Evolutionary conservation across 2,888 invertebrate genomes (phyloP).

Genomic region (Coleophora deauratella): DNA sequence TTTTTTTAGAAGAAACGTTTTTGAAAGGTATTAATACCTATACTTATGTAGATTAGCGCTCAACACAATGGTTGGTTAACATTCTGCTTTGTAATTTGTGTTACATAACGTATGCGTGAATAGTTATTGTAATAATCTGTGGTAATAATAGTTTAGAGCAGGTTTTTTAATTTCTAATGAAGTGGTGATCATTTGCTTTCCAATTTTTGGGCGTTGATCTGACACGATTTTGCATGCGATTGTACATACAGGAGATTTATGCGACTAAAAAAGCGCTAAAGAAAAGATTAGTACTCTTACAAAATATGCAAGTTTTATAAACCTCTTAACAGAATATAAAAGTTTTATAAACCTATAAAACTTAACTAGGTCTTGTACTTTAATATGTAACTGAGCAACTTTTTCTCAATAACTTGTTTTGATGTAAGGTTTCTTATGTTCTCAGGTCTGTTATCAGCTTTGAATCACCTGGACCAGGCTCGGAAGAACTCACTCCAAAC

Average conservation of each 20-base stretch:
- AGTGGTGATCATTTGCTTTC: slow-evolving; percentile 47
- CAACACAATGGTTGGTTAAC: slow-evolving; percentile 62
- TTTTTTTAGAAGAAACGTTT: slow-evolving; percentile 66
- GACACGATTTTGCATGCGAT: slow-evolving; percentile 60
- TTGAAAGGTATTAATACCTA: slow-evolving; percentile 72
- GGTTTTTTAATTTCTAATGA: slow-evolving; percentile 53
- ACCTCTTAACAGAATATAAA: no score
- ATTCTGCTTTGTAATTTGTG: slow-evolving; percentile 60
- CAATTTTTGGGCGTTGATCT: slow-evolving; percentile 37
- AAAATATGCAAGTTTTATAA: no score
- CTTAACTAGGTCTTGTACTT: no score
- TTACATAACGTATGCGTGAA: slow-evolving; percentile 60
- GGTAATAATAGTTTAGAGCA: slow-evolving; percentile 27
- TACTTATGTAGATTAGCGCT: slow-evolving; percentile 70
- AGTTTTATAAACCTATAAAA: no score
- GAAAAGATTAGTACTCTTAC: no score
- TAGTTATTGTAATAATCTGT: slow-evolving; percentile 54
- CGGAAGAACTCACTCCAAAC: slow-evolving; percentile 75
- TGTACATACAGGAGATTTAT: slow-evolving; percentile 19
- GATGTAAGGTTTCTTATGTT: slow-evolving; percentile 17
- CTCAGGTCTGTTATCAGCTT: slow-evolving; percentile 61
- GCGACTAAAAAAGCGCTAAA: no score
- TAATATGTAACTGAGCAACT: no score
- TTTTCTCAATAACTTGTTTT: slow-evolving; percentile 4
- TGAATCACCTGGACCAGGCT: slow-evolving; percentile 67